Evolutionary conservation across 2,888 invertebrate genomes (phyloP).

Genomic region (Drosophila fungiperda): DNA sequence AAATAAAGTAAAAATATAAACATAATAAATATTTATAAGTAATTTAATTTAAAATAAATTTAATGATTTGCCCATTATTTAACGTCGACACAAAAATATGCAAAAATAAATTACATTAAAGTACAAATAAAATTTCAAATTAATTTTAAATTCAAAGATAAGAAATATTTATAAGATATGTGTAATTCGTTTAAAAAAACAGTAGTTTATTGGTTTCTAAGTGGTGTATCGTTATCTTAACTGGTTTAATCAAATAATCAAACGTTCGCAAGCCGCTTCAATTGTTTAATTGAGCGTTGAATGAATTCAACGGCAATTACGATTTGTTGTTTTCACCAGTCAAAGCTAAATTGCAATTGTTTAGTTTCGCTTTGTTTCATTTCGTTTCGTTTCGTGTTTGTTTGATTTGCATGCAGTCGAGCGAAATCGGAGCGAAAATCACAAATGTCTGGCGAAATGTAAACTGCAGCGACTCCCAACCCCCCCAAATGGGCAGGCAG

Average conservation of each 20-base stretch:
- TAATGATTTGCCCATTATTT: not conserved
- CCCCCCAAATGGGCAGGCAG: not conserved
- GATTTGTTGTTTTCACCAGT: conserved; percentile 64
- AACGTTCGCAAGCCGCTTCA: conserved; percentile 39
- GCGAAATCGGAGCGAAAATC: conserved; percentile 44
- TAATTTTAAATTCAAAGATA: not conserved
- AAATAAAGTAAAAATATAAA: accelerated
- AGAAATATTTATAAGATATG: not conserved
- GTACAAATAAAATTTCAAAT: not conserved
- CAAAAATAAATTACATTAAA: not conserved
- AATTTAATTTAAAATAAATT: too few relatives aligned
- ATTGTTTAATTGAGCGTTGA: conserved; percentile 57
- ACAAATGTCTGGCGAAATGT: conserved; percentile 27
- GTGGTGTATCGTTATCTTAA: conserved; percentile 14
- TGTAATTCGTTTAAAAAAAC: not conserved
- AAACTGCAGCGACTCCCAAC: conserved; percentile 4
- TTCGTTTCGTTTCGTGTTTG: conserved; percentile 36
- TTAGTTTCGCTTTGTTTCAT: conserved; percentile 26
- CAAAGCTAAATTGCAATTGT: conserved; percentile 30
- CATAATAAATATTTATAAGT: not conserved
- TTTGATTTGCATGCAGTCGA: conserved; percentile 53
- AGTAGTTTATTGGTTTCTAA: not conserved
- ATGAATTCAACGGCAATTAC: conserved; percentile 43
- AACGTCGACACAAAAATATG: not conserved
- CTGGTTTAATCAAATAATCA: conserved; percentile 13